Percentiles rank a stretch among this genome's conserved stretches.
These are phyloP conservation scores for Acanthopleura granulata DNA, from an alignment of 2,888 invertebrate genomes.

Conservation along the genomic window DNA sequence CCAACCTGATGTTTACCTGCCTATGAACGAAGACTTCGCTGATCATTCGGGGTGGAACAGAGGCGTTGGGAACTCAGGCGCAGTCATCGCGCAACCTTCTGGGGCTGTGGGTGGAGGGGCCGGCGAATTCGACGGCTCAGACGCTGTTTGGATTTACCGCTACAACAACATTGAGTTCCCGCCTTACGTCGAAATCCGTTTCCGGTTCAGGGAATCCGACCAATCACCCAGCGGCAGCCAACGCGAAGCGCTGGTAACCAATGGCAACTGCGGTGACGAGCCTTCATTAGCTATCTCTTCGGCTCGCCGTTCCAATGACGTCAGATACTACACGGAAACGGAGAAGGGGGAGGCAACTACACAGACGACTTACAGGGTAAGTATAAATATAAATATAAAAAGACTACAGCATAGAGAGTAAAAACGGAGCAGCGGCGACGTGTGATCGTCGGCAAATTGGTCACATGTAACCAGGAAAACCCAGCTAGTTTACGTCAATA, in stretches of 20 bases:
- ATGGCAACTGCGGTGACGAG: constrained; percentile 17
- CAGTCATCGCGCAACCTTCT: neutral
- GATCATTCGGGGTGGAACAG: neutral
- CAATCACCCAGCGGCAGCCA: neutral
- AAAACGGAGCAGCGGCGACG: no score
- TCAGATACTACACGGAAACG: constrained; percentile 4
- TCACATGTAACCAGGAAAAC: no score
- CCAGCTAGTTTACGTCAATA: no score
- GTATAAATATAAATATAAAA: no score
- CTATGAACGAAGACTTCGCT: neutral
- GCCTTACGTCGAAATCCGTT: constrained; percentile 10
- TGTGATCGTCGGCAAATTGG: no score
- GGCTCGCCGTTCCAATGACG: neutral
- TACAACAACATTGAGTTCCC: constrained; percentile 13
- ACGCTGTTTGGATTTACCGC: constrained; percentile 10
- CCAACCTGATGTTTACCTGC: constrained; percentile 16
- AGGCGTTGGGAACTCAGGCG: constrained; percentile 12
- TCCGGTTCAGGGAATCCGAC: constrained; percentile 6
- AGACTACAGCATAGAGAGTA: no score
- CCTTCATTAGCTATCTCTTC: constrained; percentile 5
- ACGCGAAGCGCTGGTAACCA: constrained; percentile 18
- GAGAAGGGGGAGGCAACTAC: neutral
- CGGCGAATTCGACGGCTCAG: constrained; percentile 14
- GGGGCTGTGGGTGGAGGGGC: constrained; percentile 14
- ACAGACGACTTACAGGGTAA: neutral